These are phyloP conservation scores for Reticulitermes speratus DNA, from an alignment of 1,140 invertebrate genomes.

Conservation along the genomic window DNA sequence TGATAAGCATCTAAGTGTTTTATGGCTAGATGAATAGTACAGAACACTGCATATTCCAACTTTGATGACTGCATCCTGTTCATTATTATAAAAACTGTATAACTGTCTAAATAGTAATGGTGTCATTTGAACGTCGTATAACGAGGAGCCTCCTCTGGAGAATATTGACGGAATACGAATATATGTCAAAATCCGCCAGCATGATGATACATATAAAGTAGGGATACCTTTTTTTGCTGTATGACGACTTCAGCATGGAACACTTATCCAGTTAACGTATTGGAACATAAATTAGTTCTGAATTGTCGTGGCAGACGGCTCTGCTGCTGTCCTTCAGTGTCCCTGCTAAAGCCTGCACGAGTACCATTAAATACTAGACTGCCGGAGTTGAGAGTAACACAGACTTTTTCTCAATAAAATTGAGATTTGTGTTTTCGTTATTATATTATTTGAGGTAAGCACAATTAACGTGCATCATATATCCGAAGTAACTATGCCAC, in stretches of 20 bases:
- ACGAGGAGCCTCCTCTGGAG: background rate
- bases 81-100: background rate
- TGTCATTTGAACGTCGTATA: background rate
- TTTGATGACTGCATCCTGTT: background rate
- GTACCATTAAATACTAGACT: too few species aligned
- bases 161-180: background rate
- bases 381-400: too few species aligned
- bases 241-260: background rate
- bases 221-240: background rate
- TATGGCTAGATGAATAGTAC: background rate
- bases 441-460: too few species aligned
- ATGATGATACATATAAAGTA: background rate
- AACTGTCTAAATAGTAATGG: background rate
- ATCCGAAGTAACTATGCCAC: too few species aligned
- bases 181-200: background rate
- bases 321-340: background rate
- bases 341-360: background rate
- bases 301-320: background rate
- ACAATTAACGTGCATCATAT: too few species aligned
- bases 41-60: background rate
- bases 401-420: too few species aligned
- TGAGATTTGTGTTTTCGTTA: too few species aligned
- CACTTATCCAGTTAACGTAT: background rate
- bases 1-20: background rate
- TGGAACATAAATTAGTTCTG: background rate